Base-by-base conservation (phyloP, 2,797 vertebrate species). In the Glossophaga mutica region DNA sequence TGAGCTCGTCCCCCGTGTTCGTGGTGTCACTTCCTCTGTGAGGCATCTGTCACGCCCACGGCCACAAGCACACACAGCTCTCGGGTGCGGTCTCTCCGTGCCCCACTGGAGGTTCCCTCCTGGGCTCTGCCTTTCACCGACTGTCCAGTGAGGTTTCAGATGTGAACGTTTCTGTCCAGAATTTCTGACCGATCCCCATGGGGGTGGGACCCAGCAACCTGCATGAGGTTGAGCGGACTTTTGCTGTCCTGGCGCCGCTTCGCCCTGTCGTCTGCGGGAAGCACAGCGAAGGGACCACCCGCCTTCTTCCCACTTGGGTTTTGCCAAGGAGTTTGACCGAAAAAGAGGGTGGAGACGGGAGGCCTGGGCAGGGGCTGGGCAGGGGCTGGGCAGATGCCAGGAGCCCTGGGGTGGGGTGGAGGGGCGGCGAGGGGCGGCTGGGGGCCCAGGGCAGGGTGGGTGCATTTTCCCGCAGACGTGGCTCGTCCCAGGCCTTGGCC, bases 11-110 rank as follows among this genome's bases (percentile, higher is more conserved):
- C 3, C n/a, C 18, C 0, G 18, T 7, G 16, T 73, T 21, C 34
- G 4, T 65, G 21, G 21, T 29, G 3, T 15, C 7, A 26, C 39
- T 8, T 68, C 11, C n/a, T 15, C 14, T n/a, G 9, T 14, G 42
- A 19, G 7, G 0, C 1, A 15, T 6, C 81, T n/a, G 2, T 39
- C 24, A 6, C 1, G 2, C 8, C 67, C 19, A 44, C 1, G 2
- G 26, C 48, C 52, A 9, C 65, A 37, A 6, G 81, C 12, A 0
- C 55, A 7, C 12, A 8, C 5, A 0, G 9, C 32, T 22, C 22
- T 2, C 16, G 1, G 67, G 2, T 1, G 44, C 34, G 18, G 15
- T 14, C 15, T 87, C 19, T 22, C 52, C 7, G 52, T 29, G 22
- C 22, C 16, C 42, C 34, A 16, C 2, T 19, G 42, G 19, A 2